A percentile compares a stretch with the other conserved stretches of the same genome.
These are phyloP conservation scores for Cottoperca gobio DNA, from an alignment of 2,797 vertebrate species.

Conservation along the genomic window DNA sequence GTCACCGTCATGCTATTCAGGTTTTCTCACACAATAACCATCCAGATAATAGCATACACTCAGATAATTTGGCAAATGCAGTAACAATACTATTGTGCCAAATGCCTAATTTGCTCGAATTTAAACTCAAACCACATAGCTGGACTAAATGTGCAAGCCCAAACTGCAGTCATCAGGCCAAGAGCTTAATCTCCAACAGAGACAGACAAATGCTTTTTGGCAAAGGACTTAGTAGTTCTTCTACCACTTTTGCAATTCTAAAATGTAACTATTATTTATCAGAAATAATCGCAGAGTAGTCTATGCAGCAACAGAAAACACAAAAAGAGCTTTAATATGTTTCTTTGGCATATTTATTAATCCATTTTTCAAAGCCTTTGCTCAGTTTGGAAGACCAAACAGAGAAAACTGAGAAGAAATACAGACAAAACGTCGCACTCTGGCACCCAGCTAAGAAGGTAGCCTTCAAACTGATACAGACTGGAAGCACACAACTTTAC, in stretches of 20 bases:
- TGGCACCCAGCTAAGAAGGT: conserved; percentile 22
- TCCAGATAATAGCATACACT: conserved; percentile 6
- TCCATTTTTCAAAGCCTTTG: conserved; percentile 24
- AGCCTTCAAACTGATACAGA: conserved; percentile 37
- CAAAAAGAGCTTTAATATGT: not conserved
- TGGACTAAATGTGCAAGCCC: not conserved
- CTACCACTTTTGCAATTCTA: not conserved
- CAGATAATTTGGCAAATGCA: not conserved
- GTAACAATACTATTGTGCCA: not conserved
- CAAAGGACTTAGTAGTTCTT: not conserved
- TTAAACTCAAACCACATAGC: conserved; percentile 22
- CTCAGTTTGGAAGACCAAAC: conserved; percentile 23
- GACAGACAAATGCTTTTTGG: conserved; percentile 7
- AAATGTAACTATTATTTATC: conserved; percentile 16
- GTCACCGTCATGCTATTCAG: not conserved
- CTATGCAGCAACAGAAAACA: conserved; percentile 6
- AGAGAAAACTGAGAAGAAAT: conserved; percentile 29
- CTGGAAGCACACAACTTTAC: conserved; percentile 36
- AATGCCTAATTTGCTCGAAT: conserved; percentile 13
- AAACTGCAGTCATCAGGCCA: conserved; percentile 22
- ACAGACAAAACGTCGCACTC: conserved; percentile 34
- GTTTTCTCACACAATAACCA: not conserved
- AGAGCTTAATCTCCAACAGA: conserved; percentile 22
- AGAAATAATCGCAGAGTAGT: conserved; percentile 15
- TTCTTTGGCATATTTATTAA: conserved; percentile 37